A percentile compares a stretch with the other conserved stretches of the same genome.
Conservation (phyloP, 2,888 invertebrate genomes). For the Eudemis profundana region DNA sequence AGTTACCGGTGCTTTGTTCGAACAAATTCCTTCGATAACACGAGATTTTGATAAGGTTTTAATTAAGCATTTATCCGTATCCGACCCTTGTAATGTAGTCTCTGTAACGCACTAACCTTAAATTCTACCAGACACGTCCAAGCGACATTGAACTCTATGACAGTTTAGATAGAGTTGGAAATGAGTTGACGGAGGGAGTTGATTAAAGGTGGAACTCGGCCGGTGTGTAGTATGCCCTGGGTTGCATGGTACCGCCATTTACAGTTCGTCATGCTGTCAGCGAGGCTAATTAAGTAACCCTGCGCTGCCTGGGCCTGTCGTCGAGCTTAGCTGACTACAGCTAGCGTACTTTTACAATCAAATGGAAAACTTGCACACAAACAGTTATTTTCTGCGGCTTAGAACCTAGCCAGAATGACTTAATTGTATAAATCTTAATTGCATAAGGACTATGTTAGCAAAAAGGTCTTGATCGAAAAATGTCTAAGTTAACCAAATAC, state of each 20-base stretch:
- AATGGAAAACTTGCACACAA: too few species aligned
- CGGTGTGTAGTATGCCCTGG: not conserved
- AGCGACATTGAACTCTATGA: not conserved
- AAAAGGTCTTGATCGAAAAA: too few species aligned
- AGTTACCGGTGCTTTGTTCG: not conserved
- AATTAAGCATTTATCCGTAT: constrained; percentile 11
- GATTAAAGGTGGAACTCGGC: not conserved
- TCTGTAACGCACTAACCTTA: not conserved
- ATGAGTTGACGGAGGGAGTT: not conserved
- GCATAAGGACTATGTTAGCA: not conserved
- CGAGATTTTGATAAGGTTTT: constrained; percentile 27
- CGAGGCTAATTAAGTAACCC: constrained; percentile 33
- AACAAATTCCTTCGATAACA: constrained; percentile 9
- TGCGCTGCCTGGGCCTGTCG: not conserved
- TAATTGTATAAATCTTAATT: too few species aligned
- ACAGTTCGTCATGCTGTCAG: constrained; percentile 36
- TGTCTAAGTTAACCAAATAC: too few species aligned
- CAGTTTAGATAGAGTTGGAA: not conserved
- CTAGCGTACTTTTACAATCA: not conserved
- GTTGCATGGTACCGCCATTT: constrained; percentile 9
- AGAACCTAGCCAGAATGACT: too few species aligned
- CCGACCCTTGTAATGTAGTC: not conserved
- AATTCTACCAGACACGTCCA: not conserved
- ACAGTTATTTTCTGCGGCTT: too few species aligned
- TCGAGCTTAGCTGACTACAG: not conserved